Evolutionary conservation across 2,797 vertebrate genomes (phyloP).

Genomic region (Oryzias sinensis): DNA sequence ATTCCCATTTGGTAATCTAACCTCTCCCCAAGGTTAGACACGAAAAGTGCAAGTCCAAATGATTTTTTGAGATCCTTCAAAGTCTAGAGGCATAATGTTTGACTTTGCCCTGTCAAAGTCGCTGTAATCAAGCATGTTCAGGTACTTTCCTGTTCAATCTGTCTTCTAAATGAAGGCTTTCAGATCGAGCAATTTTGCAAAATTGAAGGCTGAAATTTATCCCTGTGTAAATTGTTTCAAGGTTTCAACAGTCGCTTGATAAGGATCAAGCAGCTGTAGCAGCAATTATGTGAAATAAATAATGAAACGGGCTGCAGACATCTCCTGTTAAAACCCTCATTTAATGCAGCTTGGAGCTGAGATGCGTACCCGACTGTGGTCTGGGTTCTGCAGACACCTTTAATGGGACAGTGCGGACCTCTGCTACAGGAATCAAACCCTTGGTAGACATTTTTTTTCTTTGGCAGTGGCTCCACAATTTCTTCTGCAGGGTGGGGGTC

Average conservation of each 20-base stretch:
- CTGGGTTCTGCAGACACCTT: conserved; percentile 26
- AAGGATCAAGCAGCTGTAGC: background rate
- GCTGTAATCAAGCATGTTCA: background rate
- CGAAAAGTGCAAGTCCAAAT: conserved; percentile 1
- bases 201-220: background rate
- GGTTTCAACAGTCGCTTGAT: background rate
- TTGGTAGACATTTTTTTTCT: conserved; percentile 5
- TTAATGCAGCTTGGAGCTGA: conserved; percentile 12
- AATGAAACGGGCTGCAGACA: background rate
- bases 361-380: conserved; percentile 4
- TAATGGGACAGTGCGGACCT: conserved; percentile 1
- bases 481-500: conserved; percentile 3
- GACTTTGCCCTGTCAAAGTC: background rate
- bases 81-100: conserved; percentile 1
- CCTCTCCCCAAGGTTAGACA: background rate
- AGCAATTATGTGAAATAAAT: conserved; percentile 8
- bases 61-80: background rate
- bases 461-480: conserved; percentile 6
- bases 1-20: background rate
- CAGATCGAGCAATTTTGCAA: background rate
- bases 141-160: background rate
- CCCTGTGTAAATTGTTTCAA: background rate
- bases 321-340: background rate
- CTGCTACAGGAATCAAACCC: conserved; percentile 19
- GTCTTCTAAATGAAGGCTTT: no score